phyloP scores from a whole-genome alignment of 2,888 invertebrate species.

The Eledona agricola region DNA sequence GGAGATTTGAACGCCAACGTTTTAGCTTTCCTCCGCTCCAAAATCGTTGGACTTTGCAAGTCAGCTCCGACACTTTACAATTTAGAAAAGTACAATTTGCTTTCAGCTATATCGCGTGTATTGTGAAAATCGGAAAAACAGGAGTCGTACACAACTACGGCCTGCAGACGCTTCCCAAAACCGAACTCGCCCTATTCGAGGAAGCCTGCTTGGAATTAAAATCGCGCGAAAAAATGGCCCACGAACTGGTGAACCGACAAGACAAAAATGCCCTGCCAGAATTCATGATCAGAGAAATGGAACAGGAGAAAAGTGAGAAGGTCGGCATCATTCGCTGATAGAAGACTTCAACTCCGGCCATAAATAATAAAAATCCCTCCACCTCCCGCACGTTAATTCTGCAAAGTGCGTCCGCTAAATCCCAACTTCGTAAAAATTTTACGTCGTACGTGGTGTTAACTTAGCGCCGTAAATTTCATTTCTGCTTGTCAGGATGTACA shows the following conservation, averaged over 20 bases:
- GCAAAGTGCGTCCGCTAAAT: conserved; percentile 15
- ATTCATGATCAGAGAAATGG: conserved; percentile 44
- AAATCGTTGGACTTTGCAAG: conserved; percentile 53
- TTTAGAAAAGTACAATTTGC: too few species aligned
- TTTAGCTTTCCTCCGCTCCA: conserved; percentile 54
- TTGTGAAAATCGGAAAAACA: conserved; percentile 63
- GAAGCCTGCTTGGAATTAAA: conserved; percentile 59
- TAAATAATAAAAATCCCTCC: conserved; percentile 16
- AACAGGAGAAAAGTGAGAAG: conserved; percentile 40
- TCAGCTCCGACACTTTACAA: too few species aligned
- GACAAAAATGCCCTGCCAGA: conserved; percentile 39
- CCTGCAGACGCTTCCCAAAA: conserved; percentile 62
- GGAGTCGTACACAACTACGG: conserved; percentile 65
- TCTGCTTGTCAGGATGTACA: conserved; percentile 6
- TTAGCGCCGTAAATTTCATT: conserved; percentile 27
- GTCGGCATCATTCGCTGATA: conserved; percentile 39
- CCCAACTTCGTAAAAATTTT: conserved; percentile 23
- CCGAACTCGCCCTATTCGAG: conserved; percentile 61
- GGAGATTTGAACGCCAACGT: conserved; percentile 52
- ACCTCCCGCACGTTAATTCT: conserved; percentile 8
- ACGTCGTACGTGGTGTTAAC: conserved; percentile 26
- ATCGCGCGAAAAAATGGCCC: conserved; percentile 51
- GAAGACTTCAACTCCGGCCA: conserved; percentile 1
- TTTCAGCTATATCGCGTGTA: conserved; percentile 56
- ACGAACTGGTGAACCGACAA: conserved; percentile 42